phyloP scores from a whole-genome alignment of 2,888 invertebrate genomes.

The Tyria jacobaeae region DNA sequence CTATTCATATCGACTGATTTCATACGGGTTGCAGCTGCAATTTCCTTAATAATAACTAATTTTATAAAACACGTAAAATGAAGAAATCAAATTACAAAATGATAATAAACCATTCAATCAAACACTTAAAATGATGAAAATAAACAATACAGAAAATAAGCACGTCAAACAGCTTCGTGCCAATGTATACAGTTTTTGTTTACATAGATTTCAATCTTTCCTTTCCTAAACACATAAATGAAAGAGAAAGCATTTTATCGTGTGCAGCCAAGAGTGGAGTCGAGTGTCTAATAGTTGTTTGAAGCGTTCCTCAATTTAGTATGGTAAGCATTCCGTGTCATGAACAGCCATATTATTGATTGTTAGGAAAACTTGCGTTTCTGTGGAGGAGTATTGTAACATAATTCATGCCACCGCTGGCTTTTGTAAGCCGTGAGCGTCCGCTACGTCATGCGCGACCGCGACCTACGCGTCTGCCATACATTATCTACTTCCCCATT shows the following conservation, averaged over 20 bases:
- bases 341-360: conserved; percentile 79
- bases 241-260: conserved; percentile 83
- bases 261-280: conserved; percentile 86
- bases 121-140: conserved; percentile 78
- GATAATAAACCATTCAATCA: conserved; percentile 80
- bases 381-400: conserved; percentile 65
- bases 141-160: conserved; percentile 84
- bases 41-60: conserved; percentile 27
- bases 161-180: conserved; percentile 86
- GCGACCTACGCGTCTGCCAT: conserved; percentile 60
- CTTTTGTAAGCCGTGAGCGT: conserved; percentile 57
- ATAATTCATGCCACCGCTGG: conserved; percentile 68
- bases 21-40: conserved; percentile 39
- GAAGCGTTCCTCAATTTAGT: conserved; percentile 79
- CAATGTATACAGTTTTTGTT: conserved; percentile 77
- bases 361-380: conserved; percentile 67
- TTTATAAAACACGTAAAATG: conserved; percentile 59
- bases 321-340: conserved; percentile 85
- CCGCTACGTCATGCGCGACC: conserved; percentile 69
- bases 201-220: conserved; percentile 75
- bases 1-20: conserved; percentile 17
- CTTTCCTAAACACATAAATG: conserved; percentile 83
- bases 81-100: conserved; percentile 67
- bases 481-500: conserved; percentile 60
- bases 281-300: conserved; percentile 84